These are phyloP conservation scores for Gila orcuttii DNA, from an alignment of 2,113 vertebrate genomes.

Conservation along the genomic window DNA sequence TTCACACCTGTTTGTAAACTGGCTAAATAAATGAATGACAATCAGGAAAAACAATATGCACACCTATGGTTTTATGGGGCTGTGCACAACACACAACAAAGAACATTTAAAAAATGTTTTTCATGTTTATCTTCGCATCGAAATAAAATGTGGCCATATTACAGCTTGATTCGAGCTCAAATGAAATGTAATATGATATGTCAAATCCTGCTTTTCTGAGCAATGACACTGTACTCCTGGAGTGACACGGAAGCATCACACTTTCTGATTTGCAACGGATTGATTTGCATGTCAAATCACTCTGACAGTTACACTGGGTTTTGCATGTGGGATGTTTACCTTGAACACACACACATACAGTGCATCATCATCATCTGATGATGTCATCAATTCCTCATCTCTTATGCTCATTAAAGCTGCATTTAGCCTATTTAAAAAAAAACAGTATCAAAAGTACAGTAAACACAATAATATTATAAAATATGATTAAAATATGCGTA, in stretches of 20 bases:
- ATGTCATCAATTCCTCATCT: neutral
- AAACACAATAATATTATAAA: neutral
- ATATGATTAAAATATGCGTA: neutral
- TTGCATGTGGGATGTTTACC: neutral
- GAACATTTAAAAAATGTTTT: neutral
- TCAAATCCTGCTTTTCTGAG: neutral
- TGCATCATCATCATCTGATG: neutral
- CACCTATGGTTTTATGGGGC: neutral
- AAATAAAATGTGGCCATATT: neutral
- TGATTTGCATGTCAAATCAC: constrained; percentile 43
- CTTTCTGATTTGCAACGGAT: constrained; percentile 33
- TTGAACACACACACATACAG: neutral
- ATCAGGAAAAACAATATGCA: neutral
- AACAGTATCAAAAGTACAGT: neutral
- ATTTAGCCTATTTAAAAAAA: neutral
- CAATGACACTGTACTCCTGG: neutral
- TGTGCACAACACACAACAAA: neutral
- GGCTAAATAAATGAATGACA: neutral
- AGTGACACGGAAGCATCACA: neutral
- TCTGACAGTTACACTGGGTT: constrained; percentile 2
- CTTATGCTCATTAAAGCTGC: neutral
- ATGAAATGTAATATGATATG: neutral
- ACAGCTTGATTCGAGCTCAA: neutral
- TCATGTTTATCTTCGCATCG: neutral
- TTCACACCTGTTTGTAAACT: constrained; percentile 11